A percentile compares a stretch with the other conserved stretches of the same genome.
phyloP scores from a whole-genome alignment of 2,888 invertebrate species.

The Ochropleura leucogaster region DNA sequence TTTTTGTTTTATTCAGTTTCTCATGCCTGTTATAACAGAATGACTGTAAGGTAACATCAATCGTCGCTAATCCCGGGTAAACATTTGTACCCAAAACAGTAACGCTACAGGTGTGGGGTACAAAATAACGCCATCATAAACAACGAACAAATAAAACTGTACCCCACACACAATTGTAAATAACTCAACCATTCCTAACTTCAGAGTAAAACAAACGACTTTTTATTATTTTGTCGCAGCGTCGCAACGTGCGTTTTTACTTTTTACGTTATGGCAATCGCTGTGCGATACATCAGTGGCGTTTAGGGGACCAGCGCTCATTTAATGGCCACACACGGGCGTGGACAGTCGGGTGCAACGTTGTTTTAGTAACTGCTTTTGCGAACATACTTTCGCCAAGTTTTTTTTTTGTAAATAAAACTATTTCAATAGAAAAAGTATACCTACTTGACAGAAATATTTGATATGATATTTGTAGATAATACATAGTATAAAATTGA shows the following conservation, averaged over 20 bases:
- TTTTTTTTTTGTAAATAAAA: neutral
- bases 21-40: neutral
- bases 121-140: slow-evolving; percentile 33
- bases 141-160: slow-evolving; percentile 32
- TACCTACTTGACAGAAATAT: neutral
- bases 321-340: slow-evolving; percentile 75
- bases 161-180: slow-evolving; percentile 47
- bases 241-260: slow-evolving; percentile 61
- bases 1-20: neutral
- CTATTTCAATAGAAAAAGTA: neutral
- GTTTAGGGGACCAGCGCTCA: slow-evolving; percentile 71
- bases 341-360: slow-evolving; percentile 52
- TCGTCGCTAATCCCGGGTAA: slow-evolving; percentile 9
- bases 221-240: slow-evolving; percentile 59
- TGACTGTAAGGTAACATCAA: neutral
- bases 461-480: neutral
- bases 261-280: slow-evolving; percentile 49
- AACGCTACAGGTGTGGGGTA: slow-evolving; percentile 32
- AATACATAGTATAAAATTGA: no score
- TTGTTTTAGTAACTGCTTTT: neutral
- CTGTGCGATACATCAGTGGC: slow-evolving; percentile 52
- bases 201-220: slow-evolving; percentile 54
- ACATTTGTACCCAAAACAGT: slow-evolving; percentile 1
- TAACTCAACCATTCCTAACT: slow-evolving; percentile 47
- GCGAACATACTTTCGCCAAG: no score